Evolutionary conservation across 37 sponge, comb jelly and placozoan genomes (phyloP).

Genomic region (Cladorhizidae sp.): DNA sequence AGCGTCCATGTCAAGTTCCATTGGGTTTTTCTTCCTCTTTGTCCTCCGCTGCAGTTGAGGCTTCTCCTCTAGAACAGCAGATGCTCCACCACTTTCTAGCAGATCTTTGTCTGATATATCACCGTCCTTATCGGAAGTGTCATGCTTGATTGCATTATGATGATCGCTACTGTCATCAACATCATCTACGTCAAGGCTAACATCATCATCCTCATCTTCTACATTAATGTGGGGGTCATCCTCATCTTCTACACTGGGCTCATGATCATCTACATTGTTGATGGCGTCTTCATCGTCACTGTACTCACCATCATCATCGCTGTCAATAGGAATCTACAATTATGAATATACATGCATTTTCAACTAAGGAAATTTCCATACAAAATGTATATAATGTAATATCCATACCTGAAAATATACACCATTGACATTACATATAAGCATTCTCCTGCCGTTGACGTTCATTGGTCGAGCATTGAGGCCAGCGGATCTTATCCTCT

Average conservation of each 20-base stretch:
- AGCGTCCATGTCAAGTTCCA: background rate
- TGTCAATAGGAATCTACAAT: conserved; percentile 25
- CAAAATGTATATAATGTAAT: too few relatives aligned
- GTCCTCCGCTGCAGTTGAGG: conserved; percentile 13
- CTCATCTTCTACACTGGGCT: background rate
- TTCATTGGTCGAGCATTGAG: background rate
- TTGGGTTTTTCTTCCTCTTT: background rate
- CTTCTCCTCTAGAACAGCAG: background rate
- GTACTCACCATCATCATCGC: conserved; percentile 14
- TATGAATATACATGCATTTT: background rate
- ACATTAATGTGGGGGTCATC: background rate
- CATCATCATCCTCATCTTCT: conserved; percentile 30
- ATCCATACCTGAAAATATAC: conserved; percentile 39
- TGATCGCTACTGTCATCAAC: background rate
- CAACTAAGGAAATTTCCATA: too few relatives aligned
- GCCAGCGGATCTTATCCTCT: background rate
- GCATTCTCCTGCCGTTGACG: conserved; percentile 24
- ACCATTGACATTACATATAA: conserved; percentile 63
- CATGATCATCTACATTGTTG: background rate
- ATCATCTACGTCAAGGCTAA: background rate
- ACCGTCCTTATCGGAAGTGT: background rate
- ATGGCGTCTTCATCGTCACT: conserved; percentile 5
- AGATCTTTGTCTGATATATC: background rate
- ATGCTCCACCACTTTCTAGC: background rate
- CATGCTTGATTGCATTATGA: background rate